Base-by-base conservation (phyloP, 2,113 vertebrate species). In the Seriola dumerili region DNA sequence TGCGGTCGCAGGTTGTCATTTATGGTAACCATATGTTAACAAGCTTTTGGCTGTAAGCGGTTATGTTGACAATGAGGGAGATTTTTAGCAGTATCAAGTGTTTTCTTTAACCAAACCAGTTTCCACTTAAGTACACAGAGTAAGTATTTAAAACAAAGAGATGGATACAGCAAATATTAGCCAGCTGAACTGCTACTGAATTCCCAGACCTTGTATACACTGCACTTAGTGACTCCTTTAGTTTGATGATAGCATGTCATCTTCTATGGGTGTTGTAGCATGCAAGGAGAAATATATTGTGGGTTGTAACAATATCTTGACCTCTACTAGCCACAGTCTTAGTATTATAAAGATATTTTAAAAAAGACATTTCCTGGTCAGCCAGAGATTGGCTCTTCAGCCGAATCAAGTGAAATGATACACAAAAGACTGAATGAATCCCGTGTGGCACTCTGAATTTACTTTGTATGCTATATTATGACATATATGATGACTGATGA, bases 331-430 rank as follows among this genome's bases (percentile, higher is more conserved):
- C 19, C 19, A 19, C 36, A 44, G 8, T 34, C 63, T 72, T 32
- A 12, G 5, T 73, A 63, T 75, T 74, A 69, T 75, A n/a, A 75
- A 63, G 32, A 55, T 71, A 66, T 77, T 70, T 29, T 25, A 68
- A 70, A 70, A 63, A 72, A 80, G 8, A 66, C 63, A 66, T 85
- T 76, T 77, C 62, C 52, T 76, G 74, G 55, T 68, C 57, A 38
- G 64, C 36, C 23, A 54, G 48, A 64, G 54, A 48, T 12, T 58
- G 29, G 19, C 50, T 78, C 40, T 61, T 59, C 16, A 13, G 59
- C 25, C 66, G 81, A 72, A 73, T 73, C 40, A 67, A 21, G 3
- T 10, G 8, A 72, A 84, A 73, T 50, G 10, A 65, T 34, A 19
- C 50, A 64, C 25, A 71, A 72, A 72, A 61, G 23, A 46, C 36